A percentile compares a stretch with the other conserved stretches of the same genome.
phyloP scores from a whole-genome alignment of 2,888 invertebrate species.

The Aphidius colemani region DNA sequence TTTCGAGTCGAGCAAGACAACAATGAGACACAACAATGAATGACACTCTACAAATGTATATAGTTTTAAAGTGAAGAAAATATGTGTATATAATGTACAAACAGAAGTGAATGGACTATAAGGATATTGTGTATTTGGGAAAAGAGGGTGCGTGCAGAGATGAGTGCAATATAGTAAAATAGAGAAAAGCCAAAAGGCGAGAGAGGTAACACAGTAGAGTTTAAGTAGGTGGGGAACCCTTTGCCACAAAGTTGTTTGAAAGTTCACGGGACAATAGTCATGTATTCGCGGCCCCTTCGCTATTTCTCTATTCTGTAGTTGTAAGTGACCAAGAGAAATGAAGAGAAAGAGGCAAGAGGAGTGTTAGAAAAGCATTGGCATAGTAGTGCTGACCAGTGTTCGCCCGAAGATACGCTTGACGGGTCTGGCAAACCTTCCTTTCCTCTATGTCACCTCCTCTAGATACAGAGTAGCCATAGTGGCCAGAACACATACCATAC shows the following conservation, averaged over 20 bases:
- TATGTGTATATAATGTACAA: too few relatives aligned
- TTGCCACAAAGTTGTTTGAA: slow-evolving; percentile 55
- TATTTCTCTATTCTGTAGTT: slow-evolving; percentile 46
- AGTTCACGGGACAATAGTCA: slow-evolving; percentile 57
- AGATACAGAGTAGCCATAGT: slow-evolving; percentile 22
- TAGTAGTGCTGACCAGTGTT: slow-evolving; percentile 56
- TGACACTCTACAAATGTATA: slow-evolving; percentile 1
- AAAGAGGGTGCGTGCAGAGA: too few relatives aligned
- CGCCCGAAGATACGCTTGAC: slow-evolving; percentile 57
- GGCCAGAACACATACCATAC: slow-evolving; percentile 13
- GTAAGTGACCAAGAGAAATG: slow-evolving; percentile 19
- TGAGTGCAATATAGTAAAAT: slow-evolving; percentile 1
- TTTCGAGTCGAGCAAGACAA: neutral
- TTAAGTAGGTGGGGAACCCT: slow-evolving; percentile 38
- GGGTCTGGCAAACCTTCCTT: slow-evolving; percentile 37
- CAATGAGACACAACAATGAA: slow-evolving; percentile 16
- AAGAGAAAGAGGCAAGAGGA: slow-evolving; percentile 20
- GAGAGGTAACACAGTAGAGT: slow-evolving; percentile 10
- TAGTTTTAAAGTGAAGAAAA: too few relatives aligned
- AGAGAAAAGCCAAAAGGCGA: slow-evolving; percentile 13
- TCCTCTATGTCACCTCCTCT: slow-evolving; percentile 12
- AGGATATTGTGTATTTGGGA: too few relatives aligned
- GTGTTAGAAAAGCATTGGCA: slow-evolving; percentile 43
- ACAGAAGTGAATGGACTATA: too few relatives aligned
- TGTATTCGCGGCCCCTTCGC: slow-evolving; percentile 42